Evolutionary conservation across 1,140 invertebrate species (phyloP), one percentile per base, ranked within the genome.

Genomic region (Lutraria rhynchaena): DNA sequence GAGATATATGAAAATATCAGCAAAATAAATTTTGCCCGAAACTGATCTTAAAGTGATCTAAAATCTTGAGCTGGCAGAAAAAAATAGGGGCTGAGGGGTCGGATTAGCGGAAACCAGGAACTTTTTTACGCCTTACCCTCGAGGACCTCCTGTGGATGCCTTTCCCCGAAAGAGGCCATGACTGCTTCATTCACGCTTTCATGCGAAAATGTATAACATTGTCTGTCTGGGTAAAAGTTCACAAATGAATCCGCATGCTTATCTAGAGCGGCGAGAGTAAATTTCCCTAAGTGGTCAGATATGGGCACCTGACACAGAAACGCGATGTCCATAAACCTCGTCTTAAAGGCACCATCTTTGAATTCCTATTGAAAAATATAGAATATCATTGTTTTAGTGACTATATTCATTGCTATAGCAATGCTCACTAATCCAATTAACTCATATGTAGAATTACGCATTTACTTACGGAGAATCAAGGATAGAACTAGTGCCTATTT

Each of bases 191-290:
- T 81, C 3, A 81, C 29, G 49, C 69, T 73, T 44, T 81, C 78
- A 41, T 81, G 78, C n/a, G 78, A 57, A 61, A 81, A 81, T 29
- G 78, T 81, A 27, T 71, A 81, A 49, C 78, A 81, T 3, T 81
- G 44, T 13, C 78, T 17, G 46, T 81, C 69, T 5, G 58, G 35
- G 41, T 81, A 81, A 57, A 49, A 81, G 27, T 65, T 60, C 22
- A 74, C 58, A 51, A 51, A 81, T 24, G 57, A 31, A 2, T 46
- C 33, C 13, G 74, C 27, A 22, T 69, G 63, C 27, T 80, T 80
- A 11, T 80, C 29, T 29, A 81, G 44, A 44, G 78, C 78, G 0
- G 65, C 3, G 0, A 81, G 44, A 4, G 58, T 74, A 17, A 73
- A 73, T 13, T 46, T 65, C 46, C 61, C 41, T n/a, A 81, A 11